Conservation (phyloP, 2,113 vertebrate species). For the Camarhynchus parvulus region DNA sequence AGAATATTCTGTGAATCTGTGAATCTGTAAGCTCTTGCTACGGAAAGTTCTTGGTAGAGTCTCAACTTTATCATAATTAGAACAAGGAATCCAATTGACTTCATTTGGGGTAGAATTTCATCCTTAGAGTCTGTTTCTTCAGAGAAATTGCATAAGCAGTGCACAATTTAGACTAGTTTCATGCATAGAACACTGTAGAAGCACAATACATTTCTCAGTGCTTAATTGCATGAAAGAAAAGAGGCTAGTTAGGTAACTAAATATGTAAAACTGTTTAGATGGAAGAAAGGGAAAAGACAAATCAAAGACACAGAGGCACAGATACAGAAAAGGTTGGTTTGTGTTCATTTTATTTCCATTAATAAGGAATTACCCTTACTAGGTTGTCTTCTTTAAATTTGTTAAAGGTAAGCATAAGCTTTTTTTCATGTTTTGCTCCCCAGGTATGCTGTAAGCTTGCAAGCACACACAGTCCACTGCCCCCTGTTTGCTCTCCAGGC, state of each 20-base stretch:
- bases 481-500: not conserved
- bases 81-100: not conserved
- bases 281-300: not conserved
- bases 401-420: not conserved
- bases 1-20: not conserved
- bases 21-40: not conserved
- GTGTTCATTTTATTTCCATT: not conserved
- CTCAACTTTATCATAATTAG: not conserved
- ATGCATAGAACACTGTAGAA: not conserved
- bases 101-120: not conserved
- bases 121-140: not conserved
- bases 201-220: not conserved
- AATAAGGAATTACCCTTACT: not conserved
- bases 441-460: not conserved
- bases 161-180: not conserved
- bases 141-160: not conserved
- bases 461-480: rapidly evolving
- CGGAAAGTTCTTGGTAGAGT: not conserved
- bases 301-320: not conserved
- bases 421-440: not conserved
- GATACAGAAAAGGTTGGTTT: not conserved
- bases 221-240: not conserved
- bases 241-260: not conserved
- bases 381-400: not conserved
- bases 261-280: not conserved